These are phyloP conservation scores for Oryzias sinensis DNA, from an alignment of 2,797 vertebrate genomes.

Conservation along the genomic window DNA sequence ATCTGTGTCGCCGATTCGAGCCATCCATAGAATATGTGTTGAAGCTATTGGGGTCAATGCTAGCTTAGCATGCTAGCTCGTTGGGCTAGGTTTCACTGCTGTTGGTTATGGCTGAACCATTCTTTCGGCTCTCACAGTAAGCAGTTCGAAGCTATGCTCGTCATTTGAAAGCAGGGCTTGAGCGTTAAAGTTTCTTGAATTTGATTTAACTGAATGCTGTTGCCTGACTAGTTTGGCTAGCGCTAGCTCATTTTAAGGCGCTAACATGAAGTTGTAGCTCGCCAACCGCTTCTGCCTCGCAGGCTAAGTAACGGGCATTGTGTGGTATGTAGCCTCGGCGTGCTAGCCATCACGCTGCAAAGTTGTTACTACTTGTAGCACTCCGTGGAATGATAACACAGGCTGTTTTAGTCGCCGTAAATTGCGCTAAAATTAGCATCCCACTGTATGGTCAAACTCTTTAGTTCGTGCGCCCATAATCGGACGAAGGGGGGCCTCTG, in stretches of 20 bases:
- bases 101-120: constrained; percentile 12
- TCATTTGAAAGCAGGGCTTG: not conserved
- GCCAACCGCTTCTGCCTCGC: constrained; percentile 15
- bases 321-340: constrained; percentile 49
- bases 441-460: not conserved
- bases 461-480: not conserved
- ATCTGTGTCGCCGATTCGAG: constrained; percentile 26
- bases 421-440: not conserved
- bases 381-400: constrained; percentile 13
- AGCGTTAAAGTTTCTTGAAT: not conserved
- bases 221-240: not conserved
- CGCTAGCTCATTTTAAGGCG: constrained; percentile 3
- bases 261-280: constrained; percentile 30
- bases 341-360: constrained; percentile 42
- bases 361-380: constrained; percentile 30
- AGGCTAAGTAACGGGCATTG: constrained; percentile 44
- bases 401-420: not conserved
- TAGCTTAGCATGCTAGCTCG: constrained; percentile 4
- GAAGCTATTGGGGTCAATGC: constrained; percentile 45
- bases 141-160: constrained; percentile 15
- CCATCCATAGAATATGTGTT: constrained; percentile 44
- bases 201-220: not conserved
- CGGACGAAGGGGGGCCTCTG: constrained; percentile 32
- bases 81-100: constrained; percentile 34
- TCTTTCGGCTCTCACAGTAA: constrained; percentile 5